Evolutionary conservation across 2,113 vertebrate genomes (phyloP).

Genomic region (Prunella fulvescens): DNA sequence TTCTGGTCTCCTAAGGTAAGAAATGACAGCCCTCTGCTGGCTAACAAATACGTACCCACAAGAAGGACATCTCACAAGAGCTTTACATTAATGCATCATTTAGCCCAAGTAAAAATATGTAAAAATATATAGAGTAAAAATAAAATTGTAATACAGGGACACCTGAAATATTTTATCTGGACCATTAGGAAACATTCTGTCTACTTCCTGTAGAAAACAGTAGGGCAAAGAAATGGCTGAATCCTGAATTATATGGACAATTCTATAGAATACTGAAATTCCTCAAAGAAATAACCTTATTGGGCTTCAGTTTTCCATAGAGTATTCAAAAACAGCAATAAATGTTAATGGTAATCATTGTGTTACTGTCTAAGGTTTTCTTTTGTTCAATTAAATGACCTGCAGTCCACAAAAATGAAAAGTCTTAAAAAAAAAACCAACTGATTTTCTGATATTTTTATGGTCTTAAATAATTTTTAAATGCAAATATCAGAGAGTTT

Average conservation of each 20-base stretch:
- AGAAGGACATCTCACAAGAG: neutral
- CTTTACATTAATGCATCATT: neutral
- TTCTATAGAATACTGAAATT: neutral
- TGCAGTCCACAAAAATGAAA: neutral
- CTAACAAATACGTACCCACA: neutral
- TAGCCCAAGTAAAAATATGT: neutral
- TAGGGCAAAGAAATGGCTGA: neutral
- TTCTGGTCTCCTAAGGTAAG: neutral
- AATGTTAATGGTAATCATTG: neutral
- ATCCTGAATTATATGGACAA: neutral
- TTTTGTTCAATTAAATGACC: neutral
- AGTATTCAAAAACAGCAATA: neutral
- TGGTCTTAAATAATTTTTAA: neutral
- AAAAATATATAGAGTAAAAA: neutral
- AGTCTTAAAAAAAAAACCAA: neutral
- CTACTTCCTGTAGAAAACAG: neutral
- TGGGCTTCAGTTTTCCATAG: neutral
- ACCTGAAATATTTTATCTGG: neutral
- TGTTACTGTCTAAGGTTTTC: neutral
- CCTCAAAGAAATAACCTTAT: neutral
- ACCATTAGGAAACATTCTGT: neutral
- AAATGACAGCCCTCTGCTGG: conserved; percentile 39
- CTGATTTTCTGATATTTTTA: neutral
- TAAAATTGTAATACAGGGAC: neutral
- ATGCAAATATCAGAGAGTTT: neutral